These are phyloP conservation scores for Parnassius orleans DNA, from an alignment of 2,888 invertebrate genomes.

Conservation along the genomic window DNA sequence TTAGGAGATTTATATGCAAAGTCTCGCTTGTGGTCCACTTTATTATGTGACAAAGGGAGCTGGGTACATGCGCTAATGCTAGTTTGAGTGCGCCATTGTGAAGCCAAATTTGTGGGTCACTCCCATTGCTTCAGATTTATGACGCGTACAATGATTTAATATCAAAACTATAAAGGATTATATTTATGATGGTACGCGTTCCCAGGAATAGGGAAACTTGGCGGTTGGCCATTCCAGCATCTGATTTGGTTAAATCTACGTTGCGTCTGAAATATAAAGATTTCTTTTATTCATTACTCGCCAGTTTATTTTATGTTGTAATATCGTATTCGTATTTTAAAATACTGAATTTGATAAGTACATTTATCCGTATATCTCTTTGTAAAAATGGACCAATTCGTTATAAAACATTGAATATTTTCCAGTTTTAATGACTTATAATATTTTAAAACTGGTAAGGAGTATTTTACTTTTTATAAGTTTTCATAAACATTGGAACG, in stretches of 20 bases:
- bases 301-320: not conserved
- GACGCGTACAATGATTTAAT: slow-evolving; percentile 66
- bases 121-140: slow-evolving; percentile 75
- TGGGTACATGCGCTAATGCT: slow-evolving; percentile 64
- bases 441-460: no score
- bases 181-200: slow-evolving; percentile 60
- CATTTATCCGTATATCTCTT: no score
- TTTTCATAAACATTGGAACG: no score
- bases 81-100: slow-evolving; percentile 61
- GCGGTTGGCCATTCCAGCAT: slow-evolving; percentile 16
- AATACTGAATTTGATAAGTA: no score
- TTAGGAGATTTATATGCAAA: slow-evolving; percentile 81
- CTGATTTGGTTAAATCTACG: slow-evolving; percentile 5
- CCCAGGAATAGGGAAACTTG: slow-evolving; percentile 36
- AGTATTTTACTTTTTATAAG: no score
- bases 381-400: no score
- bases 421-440: no score
- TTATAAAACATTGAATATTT: no score
- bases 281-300: not conserved
- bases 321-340: not conserved
- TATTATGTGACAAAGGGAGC: slow-evolving; percentile 70
- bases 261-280: not conserved
- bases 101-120: slow-evolving; percentile 69
- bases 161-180: slow-evolving; percentile 63
- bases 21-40: slow-evolving; percentile 73